phyloP scores from a whole-genome alignment of 2,797 vertebrate species.

The Ctenochaetus hawaiiensis region DNA sequence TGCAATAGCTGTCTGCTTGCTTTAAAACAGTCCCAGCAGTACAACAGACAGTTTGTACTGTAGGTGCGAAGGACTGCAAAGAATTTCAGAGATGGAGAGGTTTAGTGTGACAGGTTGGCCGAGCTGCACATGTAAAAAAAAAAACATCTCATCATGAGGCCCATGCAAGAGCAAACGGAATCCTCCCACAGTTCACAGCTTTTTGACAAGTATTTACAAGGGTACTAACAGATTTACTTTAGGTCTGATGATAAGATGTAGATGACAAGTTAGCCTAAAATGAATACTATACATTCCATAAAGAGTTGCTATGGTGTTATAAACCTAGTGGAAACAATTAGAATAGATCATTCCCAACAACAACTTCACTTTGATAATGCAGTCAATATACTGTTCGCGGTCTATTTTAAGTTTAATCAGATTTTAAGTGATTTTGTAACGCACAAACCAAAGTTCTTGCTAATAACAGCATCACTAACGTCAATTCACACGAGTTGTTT shows the following conservation, averaged over 20 bases:
- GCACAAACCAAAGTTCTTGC: neutral
- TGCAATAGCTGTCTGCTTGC: constrained; percentile 22
- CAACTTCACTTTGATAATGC: neutral
- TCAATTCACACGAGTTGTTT: constrained; percentile 22
- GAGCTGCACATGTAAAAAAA: constrained; percentile 14
- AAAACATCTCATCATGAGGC: neutral
- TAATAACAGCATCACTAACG: constrained; percentile 28
- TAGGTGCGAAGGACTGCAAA: constrained; percentile 50
- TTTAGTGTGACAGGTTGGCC: constrained; percentile 47
- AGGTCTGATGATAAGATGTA: neutral
- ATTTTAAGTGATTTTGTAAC: neutral
- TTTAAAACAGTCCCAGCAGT: constrained; percentile 24
- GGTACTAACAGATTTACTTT: neutral
- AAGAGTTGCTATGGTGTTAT: neutral
- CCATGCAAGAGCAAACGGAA: constrained; percentile 1
- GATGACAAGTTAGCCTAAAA: neutral
- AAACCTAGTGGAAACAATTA: neutral
- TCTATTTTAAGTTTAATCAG: neutral
- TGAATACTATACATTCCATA: neutral
- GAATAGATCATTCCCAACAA: neutral
- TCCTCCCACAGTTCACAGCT: neutral
- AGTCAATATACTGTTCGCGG: neutral
- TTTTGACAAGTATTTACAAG: neutral
- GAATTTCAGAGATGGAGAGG: constrained; percentile 49
- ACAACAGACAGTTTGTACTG: constrained; percentile 36